Evolutionary conservation across 2,888 invertebrate species (phyloP).

Genomic region (Timandra comae): DNA sequence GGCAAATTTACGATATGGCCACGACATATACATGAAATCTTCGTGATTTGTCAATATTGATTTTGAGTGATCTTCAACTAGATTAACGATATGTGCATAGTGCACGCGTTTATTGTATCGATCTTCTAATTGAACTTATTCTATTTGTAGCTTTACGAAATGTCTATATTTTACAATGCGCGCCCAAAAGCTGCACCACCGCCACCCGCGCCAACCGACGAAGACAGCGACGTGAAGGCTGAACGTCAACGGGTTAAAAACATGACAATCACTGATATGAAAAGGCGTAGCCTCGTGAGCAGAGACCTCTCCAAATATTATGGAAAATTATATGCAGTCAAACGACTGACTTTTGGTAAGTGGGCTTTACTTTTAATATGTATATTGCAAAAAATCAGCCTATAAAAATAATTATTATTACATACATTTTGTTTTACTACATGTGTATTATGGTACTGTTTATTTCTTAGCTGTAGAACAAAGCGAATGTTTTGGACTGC

Average conservation of each 20-base stretch:
- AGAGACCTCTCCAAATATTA: conserved; percentile 86
- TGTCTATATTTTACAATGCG: no score
- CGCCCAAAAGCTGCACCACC: conserved; percentile 33
- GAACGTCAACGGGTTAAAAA: conserved; percentile 70
- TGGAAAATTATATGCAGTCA: conserved; percentile 83
- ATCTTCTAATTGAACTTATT: no score
- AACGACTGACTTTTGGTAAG: conserved; percentile 79
- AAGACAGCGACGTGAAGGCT: conserved; percentile 76
- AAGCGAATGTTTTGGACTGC: conserved; percentile 87
- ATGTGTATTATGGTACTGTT: no score
- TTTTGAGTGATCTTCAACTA: no score
- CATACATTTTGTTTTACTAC: no score
- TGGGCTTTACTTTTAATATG: conserved; percentile 3
- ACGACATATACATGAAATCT: no score
- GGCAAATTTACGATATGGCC: no score
- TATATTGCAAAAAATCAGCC: neutral
- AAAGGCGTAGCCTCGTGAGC: conserved; percentile 75
- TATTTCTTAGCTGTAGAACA: conserved; percentile 80
- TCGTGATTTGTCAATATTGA: no score
- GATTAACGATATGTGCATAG: no score
- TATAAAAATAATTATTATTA: no score
- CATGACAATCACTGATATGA: conserved; percentile 49
- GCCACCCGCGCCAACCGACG: conserved; percentile 39
- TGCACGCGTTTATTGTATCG: no score
- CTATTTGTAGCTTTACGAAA: no score